These are phyloP conservation scores for human DNA, from an alignment of 2,113 vertebrate genomes.

Conservation along the genomic window GRCh38 chr1:228727501-228728000, in stretches of 20 bases:
- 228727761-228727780: neutral
- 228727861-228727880: slow-evolving; percentile 40
- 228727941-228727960: slow-evolving; percentile 4
- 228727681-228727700: neutral
- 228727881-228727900: slow-evolving; percentile 64
- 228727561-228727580: neutral
- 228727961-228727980: neutral
- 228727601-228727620: neutral
- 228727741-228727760: too few relatives aligned
- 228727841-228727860: slow-evolving; percentile 46
- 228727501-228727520: too few relatives aligned
- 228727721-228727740: neutral
- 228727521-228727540: neutral
- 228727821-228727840: slow-evolving; percentile 44
- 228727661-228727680: neutral
- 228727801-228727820: neutral
- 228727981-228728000: slow-evolving; percentile 18
- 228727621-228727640: neutral
- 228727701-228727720: neutral
- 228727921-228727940: slow-evolving; percentile 25
- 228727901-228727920: slow-evolving; percentile 16
- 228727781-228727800: slow-evolving; percentile 13
- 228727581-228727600: neutral
- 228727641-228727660: neutral
- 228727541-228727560: neutral